Base-by-base conservation (phyloP, 2,113 vertebrate genomes). In the Gobiocypris rarus region DNA sequence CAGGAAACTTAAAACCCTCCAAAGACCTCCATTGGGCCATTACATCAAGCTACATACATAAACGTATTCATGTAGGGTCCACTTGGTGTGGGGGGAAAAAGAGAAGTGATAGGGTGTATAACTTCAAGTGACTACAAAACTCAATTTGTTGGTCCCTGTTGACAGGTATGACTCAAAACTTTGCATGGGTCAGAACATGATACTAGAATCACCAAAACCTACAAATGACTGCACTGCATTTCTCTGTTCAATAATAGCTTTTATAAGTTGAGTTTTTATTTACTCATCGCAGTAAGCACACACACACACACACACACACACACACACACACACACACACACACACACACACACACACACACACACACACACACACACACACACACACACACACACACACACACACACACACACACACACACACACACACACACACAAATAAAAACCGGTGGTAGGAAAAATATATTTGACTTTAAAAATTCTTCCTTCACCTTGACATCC, bases 1-100 rank as follows among this genome's bases (percentile, higher is more conserved):
- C 34, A 45, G 48, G 69, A 83, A 85, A 85, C 70, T n/a, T 80
- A 83, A 85, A 70, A 69, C 58, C 59, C 75, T 73, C 81, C 38
- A 75, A 83, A 83, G 81, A 74, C 74, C 80, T 28, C 50, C 67
- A 56, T 83, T 59, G 43, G 43, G 48, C 11, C 41, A 73, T 85
- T 73, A 73, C 81, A 48, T 83, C 50, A 69, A 78, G 56, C 22
- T 69, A 65, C 81, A 54, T 59, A 75, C 65, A 79, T 85, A 63
- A 87, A 81, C 59, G 34, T 85, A 13, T 58, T 26, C 75, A 28
- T 61, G 61, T 43, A 59, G 82, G 38, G 31, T 82, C 28, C 13
- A 56, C 28, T 56, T 17, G 59, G 28, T 74, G n/a, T n/a, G 6
- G 50, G 43, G 19, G 17, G 2, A 28, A 28, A 6, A 28, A 7